Conservation (phyloP, 2,797 vertebrate genomes). For the Crenuchus spilurus region DNA sequence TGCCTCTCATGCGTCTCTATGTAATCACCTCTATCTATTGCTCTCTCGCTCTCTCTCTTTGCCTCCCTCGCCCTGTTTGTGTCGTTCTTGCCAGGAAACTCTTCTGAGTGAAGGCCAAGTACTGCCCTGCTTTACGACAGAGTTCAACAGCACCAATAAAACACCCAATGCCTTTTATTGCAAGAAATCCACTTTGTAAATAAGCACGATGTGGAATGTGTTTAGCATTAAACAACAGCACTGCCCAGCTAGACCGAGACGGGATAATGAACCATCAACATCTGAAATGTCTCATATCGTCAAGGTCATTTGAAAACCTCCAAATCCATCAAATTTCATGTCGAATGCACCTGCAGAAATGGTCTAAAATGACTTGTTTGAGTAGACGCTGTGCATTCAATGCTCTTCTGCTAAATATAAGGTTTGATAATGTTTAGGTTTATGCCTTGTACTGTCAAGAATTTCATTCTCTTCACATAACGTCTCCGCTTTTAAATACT, state of each 20-base stretch:
- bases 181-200: constrained; percentile 64
- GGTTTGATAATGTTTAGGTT: too few relatives aligned
- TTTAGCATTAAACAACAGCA: constrained; percentile 2
- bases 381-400: too few relatives aligned
- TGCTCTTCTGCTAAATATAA: too few relatives aligned
- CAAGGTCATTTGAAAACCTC: neutral
- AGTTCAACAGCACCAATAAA: constrained; percentile 69
- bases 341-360: too few relatives aligned
- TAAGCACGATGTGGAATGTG: constrained; percentile 39
- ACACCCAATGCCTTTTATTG: constrained; percentile 50
- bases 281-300: constrained; percentile 9
- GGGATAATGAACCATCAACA: neutral
- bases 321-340: too few relatives aligned
- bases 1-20: constrained; percentile 44
- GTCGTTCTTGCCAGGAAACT: constrained; percentile 45
- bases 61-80: constrained; percentile 1
- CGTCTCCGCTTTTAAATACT: constrained; percentile 18
- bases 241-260: constrained; percentile 5
- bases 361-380: neutral
- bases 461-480: constrained; percentile 12
- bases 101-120: constrained; percentile 27
- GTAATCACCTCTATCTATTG: constrained; percentile 17
- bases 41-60: neutral
- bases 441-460: constrained; percentile 20
- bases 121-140: constrained; percentile 51